Base-by-base conservation (phyloP, 37 sponge, comb jelly and placozoan species). In the Crambe crambe region DNA sequence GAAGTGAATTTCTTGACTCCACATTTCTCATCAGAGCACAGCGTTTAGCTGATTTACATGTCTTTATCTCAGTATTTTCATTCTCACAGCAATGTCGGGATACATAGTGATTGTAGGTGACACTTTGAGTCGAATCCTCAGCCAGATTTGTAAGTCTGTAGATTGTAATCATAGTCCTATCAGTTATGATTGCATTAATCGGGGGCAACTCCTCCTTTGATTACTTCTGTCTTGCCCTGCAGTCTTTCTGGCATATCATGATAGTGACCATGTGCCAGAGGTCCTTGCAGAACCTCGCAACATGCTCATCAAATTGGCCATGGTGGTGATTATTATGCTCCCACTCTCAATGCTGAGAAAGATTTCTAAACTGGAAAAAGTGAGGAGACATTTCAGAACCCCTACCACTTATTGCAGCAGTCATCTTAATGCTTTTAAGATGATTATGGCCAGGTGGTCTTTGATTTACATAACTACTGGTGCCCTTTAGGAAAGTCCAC, bases 291-390 rank as follows among this genome's bases (percentile, higher is more conserved):
- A 68, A 15, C 56, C 79, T 65, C 32, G 37, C 0, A 5, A 39
- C 44, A 35, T 37, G 25, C 26, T 90, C 31, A 75, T 90, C 63
- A 91, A 86, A 35, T 36, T 58, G 3, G 27, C 70, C 31, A 67
- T 75, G 58, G 68, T 82, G 6, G 38, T 91, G 15, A 25, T 83
- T 23, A 68, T 90, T 38, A 90, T 90, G 90, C 30, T 76, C 32
- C 90, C 90, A 0, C 18, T 90, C 58, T 90, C 82, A 56, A 47
- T 76, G 56, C 76, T 84, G 37, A 66, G 86, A 36, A 84, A 90
- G 44, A 81, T 90, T 29, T 72, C 85, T 29, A 90, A 68, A 43
- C 82, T 90, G 0, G 90, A 84, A 43, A 90, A 90, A 82, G 90
- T 90, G 2, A 18, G 10, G 15, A 30, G 10, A 5, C 4, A 58